Evolutionary conservation across 1,140 invertebrate genomes (phyloP).

Genomic region (Penaeus indicus): DNA sequence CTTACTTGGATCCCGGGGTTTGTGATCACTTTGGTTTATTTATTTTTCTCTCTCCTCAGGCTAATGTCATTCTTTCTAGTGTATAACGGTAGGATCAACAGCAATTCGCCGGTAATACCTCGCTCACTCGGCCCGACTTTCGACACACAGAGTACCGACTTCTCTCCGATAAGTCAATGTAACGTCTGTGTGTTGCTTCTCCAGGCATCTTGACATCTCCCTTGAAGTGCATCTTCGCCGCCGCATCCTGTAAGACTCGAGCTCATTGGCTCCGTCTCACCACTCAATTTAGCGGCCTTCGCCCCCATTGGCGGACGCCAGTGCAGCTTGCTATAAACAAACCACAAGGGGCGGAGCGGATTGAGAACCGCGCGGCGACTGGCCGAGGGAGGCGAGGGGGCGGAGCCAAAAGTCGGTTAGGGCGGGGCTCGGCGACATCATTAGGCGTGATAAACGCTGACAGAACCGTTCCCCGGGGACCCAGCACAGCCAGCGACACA

Average conservation of each 20-base stretch:
- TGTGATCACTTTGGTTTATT: no score
- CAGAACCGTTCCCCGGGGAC: conserved; percentile 62
- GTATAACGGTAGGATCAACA: no score
- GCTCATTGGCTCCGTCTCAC: conserved; percentile 45
- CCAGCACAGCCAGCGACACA: conserved; percentile 61
- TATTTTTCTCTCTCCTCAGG: no score
- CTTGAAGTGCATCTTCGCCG: conserved; percentile 58
- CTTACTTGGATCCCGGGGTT: neutral
- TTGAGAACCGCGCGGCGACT: conserved; percentile 21
- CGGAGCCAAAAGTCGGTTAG: neutral
- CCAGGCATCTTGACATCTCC: conserved; percentile 58
- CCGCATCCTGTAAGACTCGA: conserved; percentile 48
- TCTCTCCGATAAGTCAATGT: conserved; percentile 55
- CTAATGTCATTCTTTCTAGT: no score
- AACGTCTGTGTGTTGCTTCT: conserved; percentile 58
- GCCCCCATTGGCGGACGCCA: conserved; percentile 33
- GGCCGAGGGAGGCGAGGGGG: conserved; percentile 2
- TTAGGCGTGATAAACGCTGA: conserved; percentile 66
- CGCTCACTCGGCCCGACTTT: conserved; percentile 27
- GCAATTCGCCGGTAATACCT: neutral
- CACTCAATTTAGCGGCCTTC: conserved; percentile 59
- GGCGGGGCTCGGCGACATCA: conserved; percentile 61
- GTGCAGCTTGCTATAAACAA: conserved; percentile 48
- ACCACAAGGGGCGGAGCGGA: conserved; percentile 50
- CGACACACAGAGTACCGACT: conserved; percentile 48